Evolutionary conservation across 2,888 invertebrate species (phyloP), one percentile per base, ranked within the genome.

Genomic region (Drosophila peninsularis): DNA sequence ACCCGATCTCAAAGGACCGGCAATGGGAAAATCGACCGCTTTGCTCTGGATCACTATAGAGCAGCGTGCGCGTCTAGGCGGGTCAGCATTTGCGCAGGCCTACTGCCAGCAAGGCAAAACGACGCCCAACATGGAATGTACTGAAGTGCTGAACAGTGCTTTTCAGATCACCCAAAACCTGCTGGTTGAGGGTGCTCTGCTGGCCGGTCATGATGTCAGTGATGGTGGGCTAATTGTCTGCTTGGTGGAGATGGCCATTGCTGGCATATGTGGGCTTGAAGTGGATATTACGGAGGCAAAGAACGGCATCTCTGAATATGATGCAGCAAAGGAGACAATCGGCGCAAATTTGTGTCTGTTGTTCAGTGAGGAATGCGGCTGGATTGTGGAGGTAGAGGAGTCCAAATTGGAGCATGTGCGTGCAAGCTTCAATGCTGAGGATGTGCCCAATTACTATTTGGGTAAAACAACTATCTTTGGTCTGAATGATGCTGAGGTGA

Each of bases 241-340:
- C 80, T 92, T 97, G 0, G 90, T 99, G 65, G 99, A 99, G 93
- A 99, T 99, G 98, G 96, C 97, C n/a, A 97, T 99, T 90, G 98
- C 95, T 62, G 98, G 99, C 39, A 93, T 98, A 64, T 95, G 96
- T 79, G 98, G 98, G 1, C 88, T 98, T 17, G 93, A 94, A 17
- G 91, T 97, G 0, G 94, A 96, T 74, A 90, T 97, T 19, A 91
- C 92, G 0, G 94, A 94, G 66, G 93, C 93, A 67, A 27, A 89
- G 19, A 54, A 71, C 0, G 75, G 70, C 42, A 70, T 92, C 3
- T 62, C 68, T 1, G 55, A 68, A 10, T 64, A 88, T 5, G 83
- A 90, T 65, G 64, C 55, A 4, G 89, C 84, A 27, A 37, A 42
- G 13, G 52, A 30, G 6, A 21, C 91, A 85, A 65, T 91, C 91